Evolutionary conservation across 37 sponge, comb jelly and placozoan species (phyloP).

Genomic region (Cliona cf. orientalis): DNA sequence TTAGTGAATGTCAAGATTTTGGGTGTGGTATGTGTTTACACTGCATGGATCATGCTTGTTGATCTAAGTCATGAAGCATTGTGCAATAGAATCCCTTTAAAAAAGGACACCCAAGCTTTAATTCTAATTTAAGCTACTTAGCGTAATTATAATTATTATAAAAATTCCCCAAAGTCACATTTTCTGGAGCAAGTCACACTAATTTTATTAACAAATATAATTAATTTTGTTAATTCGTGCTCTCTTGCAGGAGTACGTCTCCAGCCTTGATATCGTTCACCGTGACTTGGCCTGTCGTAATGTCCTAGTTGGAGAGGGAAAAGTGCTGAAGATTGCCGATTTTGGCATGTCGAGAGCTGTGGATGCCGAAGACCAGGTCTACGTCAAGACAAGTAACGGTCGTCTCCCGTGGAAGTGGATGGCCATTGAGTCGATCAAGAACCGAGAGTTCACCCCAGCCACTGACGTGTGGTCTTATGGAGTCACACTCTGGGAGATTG

Average conservation of each 20-base stretch:
- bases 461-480: constrained; percentile 87
- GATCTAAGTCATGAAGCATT: too few species aligned
- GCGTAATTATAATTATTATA: too few species aligned
- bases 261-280: constrained; percentile 71
- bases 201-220: too few species aligned
- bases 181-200: too few species aligned
- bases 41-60: too few species aligned
- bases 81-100: too few species aligned
- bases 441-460: constrained; percentile 71
- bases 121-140: too few species aligned
- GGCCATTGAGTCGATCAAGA: constrained; percentile 77
- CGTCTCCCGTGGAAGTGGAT: constrained; percentile 80
- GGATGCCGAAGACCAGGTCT: constrained; percentile 35
- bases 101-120: too few species aligned
- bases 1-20: too few species aligned
- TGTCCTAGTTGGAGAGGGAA: constrained; percentile 67
- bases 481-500: constrained; percentile 77
- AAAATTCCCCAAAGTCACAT: too few species aligned
- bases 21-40: too few species aligned
- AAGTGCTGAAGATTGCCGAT: constrained; percentile 79
- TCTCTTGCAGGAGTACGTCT: constrained; percentile 62
- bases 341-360: constrained; percentile 76
- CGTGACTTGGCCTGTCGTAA: constrained; percentile 84
- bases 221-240: not conserved
- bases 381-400: constrained; percentile 67